These are phyloP conservation scores for Geotrupes spiniger DNA, from an alignment of 2,888 invertebrate species.

Conservation along the genomic window DNA sequence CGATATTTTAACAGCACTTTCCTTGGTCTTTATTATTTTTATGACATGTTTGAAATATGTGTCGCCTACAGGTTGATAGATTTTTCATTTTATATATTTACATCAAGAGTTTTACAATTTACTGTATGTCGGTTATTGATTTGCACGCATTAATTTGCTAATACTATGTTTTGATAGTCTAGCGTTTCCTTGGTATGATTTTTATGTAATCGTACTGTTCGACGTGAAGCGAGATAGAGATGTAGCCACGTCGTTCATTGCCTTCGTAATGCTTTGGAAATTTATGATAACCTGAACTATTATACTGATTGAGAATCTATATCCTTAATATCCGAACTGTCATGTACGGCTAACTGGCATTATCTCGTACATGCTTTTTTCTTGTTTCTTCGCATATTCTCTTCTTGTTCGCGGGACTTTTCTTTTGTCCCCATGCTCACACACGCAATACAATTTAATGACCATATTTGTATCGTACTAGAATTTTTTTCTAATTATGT, in stretches of 20 bases:
- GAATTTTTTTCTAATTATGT: no score
- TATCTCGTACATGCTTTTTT: slow-evolving; percentile 9
- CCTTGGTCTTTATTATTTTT: no score
- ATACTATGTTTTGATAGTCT: no score
- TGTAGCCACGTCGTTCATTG: slow-evolving; percentile 24
- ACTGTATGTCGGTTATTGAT: no score
- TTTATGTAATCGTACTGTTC: no score
- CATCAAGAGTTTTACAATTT: no score
- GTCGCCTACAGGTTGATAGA: no score
- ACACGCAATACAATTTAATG: slow-evolving; percentile 14
- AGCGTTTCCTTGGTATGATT: no score
- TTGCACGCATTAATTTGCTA: no score
- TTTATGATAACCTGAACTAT: slow-evolving; percentile 21
- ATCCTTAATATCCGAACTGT: slow-evolving; percentile 22
- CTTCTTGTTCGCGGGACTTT: slow-evolving; percentile 16
- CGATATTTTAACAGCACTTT: no score
- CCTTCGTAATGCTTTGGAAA: slow-evolving; percentile 15
- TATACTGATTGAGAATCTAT: slow-evolving; percentile 24
- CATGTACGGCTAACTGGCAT: slow-evolving; percentile 20
- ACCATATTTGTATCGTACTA: slow-evolving; percentile 12
- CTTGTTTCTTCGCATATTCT: slow-evolving; percentile 1
- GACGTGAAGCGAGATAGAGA: slow-evolving; percentile 27
- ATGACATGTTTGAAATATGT: no score
- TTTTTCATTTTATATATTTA: no score
- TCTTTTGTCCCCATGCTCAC: slow-evolving; percentile 12